Percentiles rank a stretch among this genome's conserved stretches.
phyloP scores from a whole-genome alignment of 1,140 invertebrate species.

The Psix sp. region DNA sequence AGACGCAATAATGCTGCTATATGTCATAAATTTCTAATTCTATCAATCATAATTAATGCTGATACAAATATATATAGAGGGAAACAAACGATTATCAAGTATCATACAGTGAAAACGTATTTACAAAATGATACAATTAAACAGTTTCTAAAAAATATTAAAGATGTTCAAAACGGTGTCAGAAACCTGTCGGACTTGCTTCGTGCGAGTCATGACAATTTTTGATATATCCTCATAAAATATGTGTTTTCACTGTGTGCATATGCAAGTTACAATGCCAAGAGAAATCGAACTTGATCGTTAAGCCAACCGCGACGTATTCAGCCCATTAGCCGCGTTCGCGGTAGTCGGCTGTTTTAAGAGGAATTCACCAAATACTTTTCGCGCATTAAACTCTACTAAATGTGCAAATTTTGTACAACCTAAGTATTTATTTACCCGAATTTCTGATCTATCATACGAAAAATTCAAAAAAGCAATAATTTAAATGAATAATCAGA shows the following conservation, averaged over 20 bases:
- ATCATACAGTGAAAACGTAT: conserved; percentile 17
- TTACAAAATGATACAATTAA: conserved; percentile 44
- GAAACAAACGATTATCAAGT: not conserved
- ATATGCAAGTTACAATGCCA: conserved; percentile 66
- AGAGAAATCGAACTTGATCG: conserved; percentile 75
- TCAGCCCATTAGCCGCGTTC: conserved; percentile 71
- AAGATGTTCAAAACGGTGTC: conserved; percentile 40
- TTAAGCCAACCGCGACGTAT: conserved; percentile 71
- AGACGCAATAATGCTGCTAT: conserved; percentile 6
- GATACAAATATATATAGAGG: conserved; percentile 10
- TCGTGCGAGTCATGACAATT: conserved; percentile 58
- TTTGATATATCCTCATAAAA: conserved; percentile 63
- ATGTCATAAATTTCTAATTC: conserved; percentile 19
- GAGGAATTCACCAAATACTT: conserved; percentile 38
- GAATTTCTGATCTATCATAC: conserved; percentile 1
- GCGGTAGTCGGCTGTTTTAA: conserved; percentile 52
- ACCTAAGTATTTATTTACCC: conserved; percentile 10
- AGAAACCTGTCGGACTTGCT: conserved; percentile 51
- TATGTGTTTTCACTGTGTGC: conserved; percentile 65
- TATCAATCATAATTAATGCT: conserved; percentile 9
- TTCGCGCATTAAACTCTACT: conserved; percentile 32
- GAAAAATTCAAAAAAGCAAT: too few relatives aligned
- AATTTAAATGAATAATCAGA: too few relatives aligned
- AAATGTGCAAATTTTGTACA: conserved; percentile 28
- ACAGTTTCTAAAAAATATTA: conserved; percentile 33